Conservation (phyloP, 2,797 vertebrate genomes). For the Cichlasoma orientale region DNA sequence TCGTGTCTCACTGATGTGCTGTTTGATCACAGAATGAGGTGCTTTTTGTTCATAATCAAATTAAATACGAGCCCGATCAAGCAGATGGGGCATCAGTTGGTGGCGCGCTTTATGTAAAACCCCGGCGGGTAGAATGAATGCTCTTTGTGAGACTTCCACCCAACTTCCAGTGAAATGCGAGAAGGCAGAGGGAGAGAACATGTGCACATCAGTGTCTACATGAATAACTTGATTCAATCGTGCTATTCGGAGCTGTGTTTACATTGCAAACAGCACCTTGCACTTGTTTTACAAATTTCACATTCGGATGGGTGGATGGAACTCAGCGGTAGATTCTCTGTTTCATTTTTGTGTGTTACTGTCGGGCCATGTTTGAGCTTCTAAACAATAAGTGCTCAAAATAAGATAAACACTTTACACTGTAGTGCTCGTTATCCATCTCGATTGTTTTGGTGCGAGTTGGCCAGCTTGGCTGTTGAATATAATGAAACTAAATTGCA, state of each 20-base stretch:
- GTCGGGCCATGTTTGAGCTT: neutral
- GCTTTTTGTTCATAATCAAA: conserved; percentile 13
- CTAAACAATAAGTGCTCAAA: neutral
- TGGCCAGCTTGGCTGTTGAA: neutral
- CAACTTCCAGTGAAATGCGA: neutral
- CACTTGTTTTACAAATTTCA: neutral
- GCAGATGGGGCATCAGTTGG: neutral
- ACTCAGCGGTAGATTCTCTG: neutral
- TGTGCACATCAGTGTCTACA: neutral
- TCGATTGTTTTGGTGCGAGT: neutral
- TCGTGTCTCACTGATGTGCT: conserved; percentile 1
- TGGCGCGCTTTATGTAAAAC: neutral
- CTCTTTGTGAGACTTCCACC: neutral
- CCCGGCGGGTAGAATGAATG: neutral
- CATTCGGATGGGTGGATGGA: neutral
- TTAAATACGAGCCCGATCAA: neutral
- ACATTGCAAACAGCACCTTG: neutral
- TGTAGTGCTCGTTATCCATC: neutral
- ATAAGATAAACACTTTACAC: neutral
- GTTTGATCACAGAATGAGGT: conserved; percentile 14
- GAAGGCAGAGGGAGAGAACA: neutral
- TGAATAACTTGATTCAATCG: conserved; percentile 15
- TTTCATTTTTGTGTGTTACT: neutral
- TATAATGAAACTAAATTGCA: neutral
- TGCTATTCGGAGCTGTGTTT: conserved; percentile 9